phyloP scores from a whole-genome alignment of 1,140 invertebrate species.

The Apis mellifera region Amel_HAv3.1 CM009935.2:5491001-5491500 shows the following conservation, averaged over 20 bases:
- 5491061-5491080: slow-evolving; percentile 86
- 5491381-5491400: slow-evolving; percentile 77
- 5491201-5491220: slow-evolving; percentile 98
- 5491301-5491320: slow-evolving; percentile 80
- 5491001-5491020: slow-evolving; percentile 98
- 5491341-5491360: slow-evolving; percentile 71
- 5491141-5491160: slow-evolving; percentile 99
- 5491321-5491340: slow-evolving; percentile 79
- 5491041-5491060: slow-evolving; percentile 98
- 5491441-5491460: slow-evolving; percentile 73
- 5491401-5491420: slow-evolving; percentile 77
- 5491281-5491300: slow-evolving; percentile 87
- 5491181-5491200: slow-evolving; percentile 98
- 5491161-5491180: slow-evolving; percentile 97
- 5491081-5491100: not conserved
- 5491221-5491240: slow-evolving; percentile 98
- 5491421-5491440: slow-evolving; percentile 73
- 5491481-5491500: slow-evolving; percentile 77
- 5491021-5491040: slow-evolving; percentile 98
- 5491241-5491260: slow-evolving; percentile 97
- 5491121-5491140: slow-evolving; percentile 81
- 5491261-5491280: slow-evolving; percentile 94
- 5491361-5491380: slow-evolving; percentile 76
- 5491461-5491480: slow-evolving; percentile 72
- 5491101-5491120: not conserved